Conservation (phyloP, 2,888 invertebrate species). For the Melanotus villosus region DNA sequence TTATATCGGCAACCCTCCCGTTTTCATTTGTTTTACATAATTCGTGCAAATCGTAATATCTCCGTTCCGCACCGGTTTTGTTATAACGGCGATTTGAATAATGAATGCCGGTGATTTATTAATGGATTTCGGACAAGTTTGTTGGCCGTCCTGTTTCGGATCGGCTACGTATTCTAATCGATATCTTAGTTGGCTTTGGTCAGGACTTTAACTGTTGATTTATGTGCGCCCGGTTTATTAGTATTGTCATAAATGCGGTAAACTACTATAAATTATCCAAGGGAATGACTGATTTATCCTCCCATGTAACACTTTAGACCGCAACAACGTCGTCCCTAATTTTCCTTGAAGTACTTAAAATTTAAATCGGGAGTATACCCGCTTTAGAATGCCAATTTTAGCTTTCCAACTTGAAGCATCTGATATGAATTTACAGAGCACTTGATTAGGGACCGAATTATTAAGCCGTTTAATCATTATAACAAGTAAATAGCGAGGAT, state of each 20-base stretch:
- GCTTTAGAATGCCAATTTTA: no score
- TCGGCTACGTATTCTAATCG: constrained; percentile 23
- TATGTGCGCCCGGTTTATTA: constrained; percentile 38
- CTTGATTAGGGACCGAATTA: no score
- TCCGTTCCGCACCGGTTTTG: constrained; percentile 23
- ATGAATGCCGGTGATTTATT: constrained; percentile 44
- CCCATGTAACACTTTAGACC: background rate
- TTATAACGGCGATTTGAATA: constrained; percentile 41
- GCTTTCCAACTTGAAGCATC: no score
- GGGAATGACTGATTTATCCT: constrained; percentile 16
- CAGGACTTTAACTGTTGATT: constrained; percentile 42
- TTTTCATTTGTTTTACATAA: constrained; percentile 35
- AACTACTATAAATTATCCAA: constrained; percentile 32
- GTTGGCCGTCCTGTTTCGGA: constrained; percentile 6
- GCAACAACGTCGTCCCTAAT: background rate
- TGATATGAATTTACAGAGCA: no score
- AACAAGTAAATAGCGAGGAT: no score
- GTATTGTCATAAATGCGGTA: constrained; percentile 39
- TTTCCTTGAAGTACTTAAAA: background rate
- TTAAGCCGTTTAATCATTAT: no score
- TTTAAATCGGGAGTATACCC: no score
- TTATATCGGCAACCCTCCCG: constrained; percentile 6
- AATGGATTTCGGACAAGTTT: constrained; percentile 36
- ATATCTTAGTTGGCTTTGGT: constrained; percentile 45
- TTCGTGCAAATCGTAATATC: constrained; percentile 37